Base-by-base conservation (phyloP, 2,888 invertebrate genomes). In the Escarpia spicata region DNA sequence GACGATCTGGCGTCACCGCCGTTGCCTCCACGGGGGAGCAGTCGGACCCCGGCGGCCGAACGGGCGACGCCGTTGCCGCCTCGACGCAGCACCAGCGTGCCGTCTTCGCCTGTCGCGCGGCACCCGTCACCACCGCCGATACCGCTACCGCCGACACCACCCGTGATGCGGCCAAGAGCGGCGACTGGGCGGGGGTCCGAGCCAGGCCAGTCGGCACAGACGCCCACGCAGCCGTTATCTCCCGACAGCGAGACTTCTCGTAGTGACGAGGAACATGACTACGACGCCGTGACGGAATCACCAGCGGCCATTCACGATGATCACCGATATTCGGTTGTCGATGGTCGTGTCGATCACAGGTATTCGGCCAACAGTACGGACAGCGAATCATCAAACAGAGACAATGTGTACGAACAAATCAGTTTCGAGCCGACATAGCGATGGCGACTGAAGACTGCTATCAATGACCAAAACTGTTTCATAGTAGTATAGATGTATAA, bases 251-350 rank as follows among this genome's bases (percentile, higher is more conserved):
- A 75, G n/a, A 0, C 75, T 15, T 75, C 75, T 26, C 6, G 75
- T n/a, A 75, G 75, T 26, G 75, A 75, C 75, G 75, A 75, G n/a
- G 75, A 75, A 75, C 75, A 75, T 26, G 75, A 75, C 75, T 75
- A 75, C 19, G 75, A 75, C 75, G 75, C 75, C 26, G 75, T 75
- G n/a, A 75, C 75, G 75, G 19, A 15, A 75, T 75, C 75, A 26
- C 75, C 75, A n/a, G 75, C 75, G 75, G 75, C 19, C 26, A 26
- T 75, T 75, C 75, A n/a, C 26, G 26, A 75, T 26, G 75, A 75
- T 75, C 75, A 75, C 75, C 75, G 75, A n/a, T 75, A 75, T 75
- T 75, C 75, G n/a, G 75, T 26, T 26, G 75, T 75, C 75, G 75
- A n/a, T 26, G 75, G 19, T 75, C 19, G 19, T 26, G n/a, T 19